These are phyloP conservation scores for Chelon auratus DNA, from an alignment of 2,797 vertebrate genomes.

Conservation along the genomic window DNA sequence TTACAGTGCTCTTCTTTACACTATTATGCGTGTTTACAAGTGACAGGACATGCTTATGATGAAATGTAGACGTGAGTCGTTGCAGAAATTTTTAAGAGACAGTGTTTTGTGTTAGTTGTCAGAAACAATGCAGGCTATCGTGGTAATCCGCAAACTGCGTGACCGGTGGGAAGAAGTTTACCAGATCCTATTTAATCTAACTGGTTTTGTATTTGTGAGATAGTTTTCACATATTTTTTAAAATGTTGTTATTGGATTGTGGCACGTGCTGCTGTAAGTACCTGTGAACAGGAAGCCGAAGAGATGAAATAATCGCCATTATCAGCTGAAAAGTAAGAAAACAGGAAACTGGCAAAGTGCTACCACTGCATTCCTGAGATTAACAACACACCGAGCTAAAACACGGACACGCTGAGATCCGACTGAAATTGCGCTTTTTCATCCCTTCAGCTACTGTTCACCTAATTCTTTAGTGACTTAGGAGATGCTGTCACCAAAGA, in stretches of 20 bases:
- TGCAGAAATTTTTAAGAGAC: constrained; percentile 16
- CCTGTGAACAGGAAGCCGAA: neutral
- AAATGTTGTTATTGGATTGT: neutral
- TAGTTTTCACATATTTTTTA: neutral
- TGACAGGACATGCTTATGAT: constrained; percentile 38
- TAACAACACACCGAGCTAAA: neutral
- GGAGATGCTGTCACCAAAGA: neutral
- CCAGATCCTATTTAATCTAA: neutral
- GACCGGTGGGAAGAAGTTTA: too few species aligned
- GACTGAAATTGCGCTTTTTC: neutral
- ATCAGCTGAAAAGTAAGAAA: neutral
- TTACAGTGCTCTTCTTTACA: constrained; percentile 19
- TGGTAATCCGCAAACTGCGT: constrained; percentile 29
- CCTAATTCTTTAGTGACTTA: constrained; percentile 6
- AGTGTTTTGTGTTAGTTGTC: constrained; percentile 38
- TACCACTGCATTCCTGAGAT: neutral
- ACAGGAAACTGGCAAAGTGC: neutral
- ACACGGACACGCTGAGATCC: neutral
- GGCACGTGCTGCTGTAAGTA: neutral
- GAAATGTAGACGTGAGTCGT: constrained; percentile 49
- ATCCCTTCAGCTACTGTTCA: neutral
- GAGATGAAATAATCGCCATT: neutral
- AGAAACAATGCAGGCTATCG: constrained; percentile 7
- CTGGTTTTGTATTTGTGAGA: neutral
- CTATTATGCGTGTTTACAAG: constrained; percentile 43